Conservation (phyloP, 2,797 vertebrate species). For the Kryptopterus vitreolus region DNA sequence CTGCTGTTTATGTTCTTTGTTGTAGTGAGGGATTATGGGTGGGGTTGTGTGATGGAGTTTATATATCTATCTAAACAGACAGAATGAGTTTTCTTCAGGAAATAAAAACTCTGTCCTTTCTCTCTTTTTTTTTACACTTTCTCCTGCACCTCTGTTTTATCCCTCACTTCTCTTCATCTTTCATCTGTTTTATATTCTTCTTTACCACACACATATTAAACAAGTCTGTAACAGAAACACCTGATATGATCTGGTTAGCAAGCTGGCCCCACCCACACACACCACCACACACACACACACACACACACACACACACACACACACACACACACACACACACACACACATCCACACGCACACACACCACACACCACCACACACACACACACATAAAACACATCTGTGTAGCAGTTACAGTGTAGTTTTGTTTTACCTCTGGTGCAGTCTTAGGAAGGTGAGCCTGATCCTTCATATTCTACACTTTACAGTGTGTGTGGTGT, state of each 20-base stretch:
- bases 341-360: neutral
- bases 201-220: neutral
- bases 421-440: neutral
- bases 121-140: neutral
- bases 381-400: neutral
- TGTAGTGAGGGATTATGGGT: neutral
- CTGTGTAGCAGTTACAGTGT: neutral
- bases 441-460: neutral
- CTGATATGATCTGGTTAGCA: neutral
- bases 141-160: neutral
- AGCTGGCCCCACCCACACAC: neutral
- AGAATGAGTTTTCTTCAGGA: neutral
- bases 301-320: conserved; percentile 5
- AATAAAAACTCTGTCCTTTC: neutral
- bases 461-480: neutral
- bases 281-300: neutral
- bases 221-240: neutral
- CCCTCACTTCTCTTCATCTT: neutral
- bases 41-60: neutral
- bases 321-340: neutral
- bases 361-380: neutral
- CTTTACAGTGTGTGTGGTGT: neutral
- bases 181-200: neutral
- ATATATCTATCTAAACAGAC: neutral
- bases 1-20: neutral